These are phyloP conservation scores for Ramphastos sulfuratus DNA, from an alignment of 2,113 vertebrate species.

Conservation along the genomic window DNA sequence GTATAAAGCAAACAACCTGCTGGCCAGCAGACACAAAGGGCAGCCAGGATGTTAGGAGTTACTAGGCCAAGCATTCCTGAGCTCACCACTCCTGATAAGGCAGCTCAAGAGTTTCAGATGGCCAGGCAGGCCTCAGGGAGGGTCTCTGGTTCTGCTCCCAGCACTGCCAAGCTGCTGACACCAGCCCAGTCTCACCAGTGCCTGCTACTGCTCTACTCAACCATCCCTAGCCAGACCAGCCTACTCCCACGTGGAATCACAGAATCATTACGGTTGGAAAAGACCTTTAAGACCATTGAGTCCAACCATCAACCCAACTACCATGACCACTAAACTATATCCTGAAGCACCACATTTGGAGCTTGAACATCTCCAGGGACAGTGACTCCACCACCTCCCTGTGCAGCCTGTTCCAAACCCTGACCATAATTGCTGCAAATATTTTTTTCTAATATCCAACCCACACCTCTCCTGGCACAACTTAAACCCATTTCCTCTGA, in stretches of 20 bases:
- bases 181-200: background rate
- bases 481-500: no score
- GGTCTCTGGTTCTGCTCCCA: background rate
- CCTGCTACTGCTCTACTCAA: rapidly evolving
- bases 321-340: no score
- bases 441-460: no score
- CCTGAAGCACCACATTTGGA: no score
- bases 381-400: no score
- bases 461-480: no score
- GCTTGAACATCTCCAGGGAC: no score
- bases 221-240: background rate
- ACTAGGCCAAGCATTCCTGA: background rate
- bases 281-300: no score
- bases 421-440: no score
- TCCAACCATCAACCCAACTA: no score
- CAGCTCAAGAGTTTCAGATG: background rate
- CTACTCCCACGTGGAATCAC: background rate
- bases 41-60: background rate
- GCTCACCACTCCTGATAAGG: background rate
- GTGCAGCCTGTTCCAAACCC: no score
- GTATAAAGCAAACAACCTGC: background rate
- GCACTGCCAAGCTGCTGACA: background rate
- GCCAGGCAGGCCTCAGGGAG: background rate
- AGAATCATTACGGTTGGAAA: no score
- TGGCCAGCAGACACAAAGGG: background rate